These are phyloP conservation scores for Scaptomyza polygonia DNA, from an alignment of 2,888 invertebrate species.

Conservation along the genomic window DNA sequence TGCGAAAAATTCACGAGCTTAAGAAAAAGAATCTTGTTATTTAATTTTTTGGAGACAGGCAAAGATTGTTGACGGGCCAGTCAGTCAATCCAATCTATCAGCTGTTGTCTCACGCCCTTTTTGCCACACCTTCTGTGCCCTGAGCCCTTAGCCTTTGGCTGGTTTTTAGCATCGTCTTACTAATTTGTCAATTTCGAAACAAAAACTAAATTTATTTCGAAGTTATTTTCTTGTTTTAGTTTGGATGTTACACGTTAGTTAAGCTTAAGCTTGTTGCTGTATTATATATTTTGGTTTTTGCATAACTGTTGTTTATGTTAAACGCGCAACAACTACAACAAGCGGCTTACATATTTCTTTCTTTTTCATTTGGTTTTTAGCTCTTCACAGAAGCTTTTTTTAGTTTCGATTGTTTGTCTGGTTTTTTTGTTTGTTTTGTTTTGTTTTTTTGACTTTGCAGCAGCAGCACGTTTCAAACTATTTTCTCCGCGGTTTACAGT, in stretches of 20 bases:
- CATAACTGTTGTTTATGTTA: conserved; percentile 62
- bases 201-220: conserved; percentile 46
- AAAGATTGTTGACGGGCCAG: conserved; percentile 9
- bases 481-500: conserved; percentile 38
- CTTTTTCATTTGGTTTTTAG: conserved; percentile 15
- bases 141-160: conserved; percentile 21
- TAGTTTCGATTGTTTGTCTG: conserved; percentile 42
- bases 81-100: background rate
- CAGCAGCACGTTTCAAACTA: conserved; percentile 66
- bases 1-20: conserved; percentile 28
- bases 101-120: conserved; percentile 8
- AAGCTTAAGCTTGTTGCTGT: conserved; percentile 32
- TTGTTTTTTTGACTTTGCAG: conserved; percentile 60
- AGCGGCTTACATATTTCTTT: conserved; percentile 6
- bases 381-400: conserved; percentile 50
- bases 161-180: conserved; percentile 64
- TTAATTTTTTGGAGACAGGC: background rate
- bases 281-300: conserved; percentile 20
- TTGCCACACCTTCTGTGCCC: conserved; percentile 24
- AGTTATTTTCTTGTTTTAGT: conserved; percentile 20
- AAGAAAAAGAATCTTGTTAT: conserved; percentile 9
- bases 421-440: conserved; percentile 31
- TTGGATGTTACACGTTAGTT: conserved; percentile 59
- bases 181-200: conserved; percentile 67
- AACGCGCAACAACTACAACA: conserved; percentile 38